Conservation (phyloP, 1,140 invertebrate species). For the Pinna nobilis region DNA sequence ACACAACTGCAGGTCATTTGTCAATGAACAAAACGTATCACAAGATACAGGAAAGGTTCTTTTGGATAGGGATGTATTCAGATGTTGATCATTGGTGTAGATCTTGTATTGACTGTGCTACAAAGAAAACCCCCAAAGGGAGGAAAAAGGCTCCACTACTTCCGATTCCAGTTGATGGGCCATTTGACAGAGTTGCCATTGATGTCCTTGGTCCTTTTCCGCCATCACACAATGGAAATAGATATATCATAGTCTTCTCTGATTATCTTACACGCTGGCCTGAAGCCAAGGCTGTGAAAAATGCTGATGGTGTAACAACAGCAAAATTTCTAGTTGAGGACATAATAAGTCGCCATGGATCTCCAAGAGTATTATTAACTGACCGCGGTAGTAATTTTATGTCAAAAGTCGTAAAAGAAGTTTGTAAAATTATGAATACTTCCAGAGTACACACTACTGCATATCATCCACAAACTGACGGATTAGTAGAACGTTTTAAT, state of each 20-base stretch:
- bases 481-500: conserved; percentile 50
- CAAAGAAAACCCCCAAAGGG: conserved; percentile 24
- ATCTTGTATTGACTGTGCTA: conserved; percentile 26
- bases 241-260: conserved; percentile 55
- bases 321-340: conserved; percentile 66
- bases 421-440: conserved; percentile 40
- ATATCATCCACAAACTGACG: conserved; percentile 45
- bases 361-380: conserved; percentile 63
- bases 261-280: conserved; percentile 59
- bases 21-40: conserved; percentile 17
- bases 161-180: conserved; percentile 11
- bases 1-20: conserved; percentile 31
- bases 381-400: conserved; percentile 65
- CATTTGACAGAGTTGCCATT: conserved; percentile 31
- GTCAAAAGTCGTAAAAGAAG: conserved; percentile 32
- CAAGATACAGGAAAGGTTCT: conserved; percentile 27
- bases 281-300: conserved; percentile 46
- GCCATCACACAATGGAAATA: conserved; percentile 34
- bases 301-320: conserved; percentile 54
- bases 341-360: conserved; percentile 65
- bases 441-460: conserved; percentile 37
- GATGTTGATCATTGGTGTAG: conserved; percentile 20
- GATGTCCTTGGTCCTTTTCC: conserved; percentile 40
- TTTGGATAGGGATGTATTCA: conserved; percentile 26
- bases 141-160: neutral